Evolutionary conservation across 2,888 invertebrate species (phyloP).

Genomic region (Pachymerium ferrugineum): DNA sequence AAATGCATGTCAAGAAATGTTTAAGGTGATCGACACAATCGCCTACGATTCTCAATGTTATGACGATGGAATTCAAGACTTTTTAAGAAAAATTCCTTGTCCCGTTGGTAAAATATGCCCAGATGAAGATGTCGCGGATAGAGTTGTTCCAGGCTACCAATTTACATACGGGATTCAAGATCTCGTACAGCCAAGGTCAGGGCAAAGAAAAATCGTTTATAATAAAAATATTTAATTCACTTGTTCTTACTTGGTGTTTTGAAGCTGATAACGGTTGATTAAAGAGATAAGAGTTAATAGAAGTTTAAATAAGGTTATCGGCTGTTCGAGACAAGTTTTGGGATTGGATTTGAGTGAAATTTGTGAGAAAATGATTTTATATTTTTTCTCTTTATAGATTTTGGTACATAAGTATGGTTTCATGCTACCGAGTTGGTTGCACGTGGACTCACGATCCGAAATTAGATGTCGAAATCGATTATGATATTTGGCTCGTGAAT

Average conservation of each 20-base stretch:
- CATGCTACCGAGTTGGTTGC: slow-evolving; percentile 72
- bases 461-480: slow-evolving; percentile 55
- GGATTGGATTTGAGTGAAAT: background rate
- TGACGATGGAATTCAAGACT: slow-evolving; percentile 66
- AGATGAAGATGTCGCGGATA: slow-evolving; percentile 78
- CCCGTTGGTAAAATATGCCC: slow-evolving; percentile 65
- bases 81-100: slow-evolving; percentile 81
- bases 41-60: slow-evolving; percentile 82
- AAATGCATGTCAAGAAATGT: slow-evolving; percentile 77
- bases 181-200: slow-evolving; percentile 77
- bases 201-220: background rate
- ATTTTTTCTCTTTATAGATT: slow-evolving; percentile 57
- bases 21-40: slow-evolving; percentile 69
- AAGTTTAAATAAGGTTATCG: too few relatives aligned
- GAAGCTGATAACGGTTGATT: too few relatives aligned
- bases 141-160: slow-evolving; percentile 81
- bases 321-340: too few relatives aligned
- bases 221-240: background rate
- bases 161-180: slow-evolving; percentile 87
- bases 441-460: slow-evolving; percentile 60
- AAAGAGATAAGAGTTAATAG: too few relatives aligned
- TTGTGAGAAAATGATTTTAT: background rate
- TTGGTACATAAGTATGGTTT: slow-evolving; percentile 92
- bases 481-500: slow-evolving; percentile 94
- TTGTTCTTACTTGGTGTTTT: background rate